phyloP scores from a whole-genome alignment of 2,113 vertebrate genomes.

The Halichoerus grypus region DNA sequence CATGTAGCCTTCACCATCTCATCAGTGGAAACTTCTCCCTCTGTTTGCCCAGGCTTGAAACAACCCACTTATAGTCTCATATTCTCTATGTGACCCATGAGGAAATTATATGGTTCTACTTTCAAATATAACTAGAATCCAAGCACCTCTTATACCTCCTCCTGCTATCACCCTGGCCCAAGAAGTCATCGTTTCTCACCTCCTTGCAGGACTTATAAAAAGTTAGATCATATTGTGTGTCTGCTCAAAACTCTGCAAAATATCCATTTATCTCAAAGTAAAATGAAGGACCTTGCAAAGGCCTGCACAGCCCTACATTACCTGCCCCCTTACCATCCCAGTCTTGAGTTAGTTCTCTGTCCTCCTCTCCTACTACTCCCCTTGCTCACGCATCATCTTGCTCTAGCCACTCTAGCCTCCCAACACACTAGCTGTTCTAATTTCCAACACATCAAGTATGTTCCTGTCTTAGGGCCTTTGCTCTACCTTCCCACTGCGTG shows the following conservation, averaged over 20 bases:
- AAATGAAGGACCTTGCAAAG: not conserved
- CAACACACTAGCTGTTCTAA: not conserved
- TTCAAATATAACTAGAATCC: not conserved
- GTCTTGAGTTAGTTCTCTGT: not conserved
- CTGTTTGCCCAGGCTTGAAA: not conserved
- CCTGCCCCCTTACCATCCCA: not conserved
- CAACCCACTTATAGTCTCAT: not conserved
- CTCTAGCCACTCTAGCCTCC: not conserved
- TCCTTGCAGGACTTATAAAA: not conserved
- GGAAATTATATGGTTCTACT: not conserved
- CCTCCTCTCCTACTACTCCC: rapidly evolving
- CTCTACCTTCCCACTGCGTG: not conserved
- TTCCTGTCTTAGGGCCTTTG: not conserved
- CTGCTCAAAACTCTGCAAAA: not conserved
- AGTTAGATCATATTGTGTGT: not conserved
- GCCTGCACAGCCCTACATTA: rapidly evolving
- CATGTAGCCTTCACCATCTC: not conserved
- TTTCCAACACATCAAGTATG: too few relatives aligned
- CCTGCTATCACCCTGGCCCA: not conserved
- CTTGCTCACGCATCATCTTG: not conserved
- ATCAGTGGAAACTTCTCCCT: not conserved
- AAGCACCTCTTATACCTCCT: not conserved
- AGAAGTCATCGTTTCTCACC: not conserved
- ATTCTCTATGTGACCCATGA: not conserved
- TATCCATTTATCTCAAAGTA: not conserved